Percentiles rank a stretch among this genome's conserved stretches.
Conservation (phyloP, 1,140 invertebrate species). For the Apocrypta bakeri region DNA sequence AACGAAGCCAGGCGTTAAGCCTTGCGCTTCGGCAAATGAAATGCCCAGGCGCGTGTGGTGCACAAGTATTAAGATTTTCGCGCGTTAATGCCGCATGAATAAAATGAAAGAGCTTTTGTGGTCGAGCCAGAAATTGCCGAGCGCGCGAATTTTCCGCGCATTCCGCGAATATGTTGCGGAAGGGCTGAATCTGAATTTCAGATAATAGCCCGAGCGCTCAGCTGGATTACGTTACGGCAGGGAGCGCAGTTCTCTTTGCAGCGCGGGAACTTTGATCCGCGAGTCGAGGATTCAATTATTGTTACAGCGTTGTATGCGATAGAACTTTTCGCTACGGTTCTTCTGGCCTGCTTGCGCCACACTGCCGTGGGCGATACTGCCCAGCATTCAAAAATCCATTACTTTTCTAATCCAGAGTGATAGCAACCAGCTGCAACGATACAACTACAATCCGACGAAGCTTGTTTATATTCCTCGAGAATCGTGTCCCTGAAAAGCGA, state of each 20-base stretch:
- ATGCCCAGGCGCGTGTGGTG: neutral
- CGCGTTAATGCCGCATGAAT: neutral
- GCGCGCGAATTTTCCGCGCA: neutral
- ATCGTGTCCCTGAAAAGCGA: constrained; percentile 3
- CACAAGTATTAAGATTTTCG: neutral
- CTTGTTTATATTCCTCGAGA: neutral
- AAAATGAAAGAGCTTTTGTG: constrained; percentile 1
- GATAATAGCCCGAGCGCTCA: neutral
- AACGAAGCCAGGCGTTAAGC: neutral
- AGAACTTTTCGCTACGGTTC: neutral
- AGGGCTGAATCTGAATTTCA: neutral
- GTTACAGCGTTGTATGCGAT: neutral
- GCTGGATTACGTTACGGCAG: neutral
- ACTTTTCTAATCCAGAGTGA: neutral
- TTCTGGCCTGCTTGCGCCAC: neutral
- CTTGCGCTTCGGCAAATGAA: neutral
- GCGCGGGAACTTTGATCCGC: neutral
- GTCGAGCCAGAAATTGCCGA: neutral
- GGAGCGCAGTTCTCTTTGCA: neutral
- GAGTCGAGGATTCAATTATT: neutral
- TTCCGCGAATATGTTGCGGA: constrained; percentile 1
- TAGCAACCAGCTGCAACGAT: neutral
- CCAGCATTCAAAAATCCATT: neutral
- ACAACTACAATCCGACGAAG: neutral
- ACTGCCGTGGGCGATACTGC: neutral